A percentile compares a stretch with the other conserved stretches of the same genome.
Evolutionary conservation across 2,888 invertebrate species (phyloP).

Genomic region (Troglohyphantes excavatus): DNA sequence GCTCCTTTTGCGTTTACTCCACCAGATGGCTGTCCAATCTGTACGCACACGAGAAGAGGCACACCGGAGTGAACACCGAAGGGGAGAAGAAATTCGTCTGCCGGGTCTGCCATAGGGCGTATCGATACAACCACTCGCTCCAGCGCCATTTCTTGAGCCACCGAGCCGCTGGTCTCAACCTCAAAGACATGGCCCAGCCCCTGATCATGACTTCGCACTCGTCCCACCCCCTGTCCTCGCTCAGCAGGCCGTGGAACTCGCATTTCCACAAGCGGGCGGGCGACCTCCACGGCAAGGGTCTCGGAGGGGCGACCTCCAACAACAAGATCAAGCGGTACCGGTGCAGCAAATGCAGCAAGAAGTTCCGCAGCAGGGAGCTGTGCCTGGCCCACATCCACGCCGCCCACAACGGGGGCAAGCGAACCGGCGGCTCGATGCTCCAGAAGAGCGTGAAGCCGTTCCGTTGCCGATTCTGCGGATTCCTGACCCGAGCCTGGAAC

Average conservation of each 20-base stretch:
- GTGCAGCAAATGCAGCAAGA: constrained; percentile 82
- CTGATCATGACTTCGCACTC: constrained; percentile 78
- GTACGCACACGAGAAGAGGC: constrained; percentile 95
- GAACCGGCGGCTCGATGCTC: constrained; percentile 66
- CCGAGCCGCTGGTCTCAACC: constrained; percentile 80
- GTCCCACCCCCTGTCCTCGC: constrained; percentile 47
- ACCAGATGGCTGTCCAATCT: constrained; percentile 94
- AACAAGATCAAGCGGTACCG: constrained; percentile 80
- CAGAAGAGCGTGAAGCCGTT: constrained; percentile 80
- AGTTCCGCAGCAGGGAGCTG: constrained; percentile 81
- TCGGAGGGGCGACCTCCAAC: constrained; percentile 15
- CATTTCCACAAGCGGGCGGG: constrained; percentile 47
- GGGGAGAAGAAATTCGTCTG: constrained; percentile 81
- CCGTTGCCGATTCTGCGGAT: constrained; percentile 82
- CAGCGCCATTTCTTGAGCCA: constrained; percentile 81
- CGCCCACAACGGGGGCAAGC: constrained; percentile 80
- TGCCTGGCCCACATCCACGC: constrained; percentile 82
- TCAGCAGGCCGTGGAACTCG: constrained; percentile 71
- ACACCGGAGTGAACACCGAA: constrained; percentile 84
- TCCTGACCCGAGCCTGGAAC: constrained; percentile 81
- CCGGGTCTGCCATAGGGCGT: constrained; percentile 82
- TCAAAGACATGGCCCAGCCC: constrained; percentile 74
- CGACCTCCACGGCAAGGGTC: constrained; percentile 14
- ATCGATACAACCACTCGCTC: constrained; percentile 82
- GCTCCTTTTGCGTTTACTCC: constrained; percentile 94